Percentiles rank a stretch among this genome's conserved stretches.
phyloP scores from a whole-genome alignment of 2,113 vertebrate genomes.

The Poeciliopsis prolifica region DNA sequence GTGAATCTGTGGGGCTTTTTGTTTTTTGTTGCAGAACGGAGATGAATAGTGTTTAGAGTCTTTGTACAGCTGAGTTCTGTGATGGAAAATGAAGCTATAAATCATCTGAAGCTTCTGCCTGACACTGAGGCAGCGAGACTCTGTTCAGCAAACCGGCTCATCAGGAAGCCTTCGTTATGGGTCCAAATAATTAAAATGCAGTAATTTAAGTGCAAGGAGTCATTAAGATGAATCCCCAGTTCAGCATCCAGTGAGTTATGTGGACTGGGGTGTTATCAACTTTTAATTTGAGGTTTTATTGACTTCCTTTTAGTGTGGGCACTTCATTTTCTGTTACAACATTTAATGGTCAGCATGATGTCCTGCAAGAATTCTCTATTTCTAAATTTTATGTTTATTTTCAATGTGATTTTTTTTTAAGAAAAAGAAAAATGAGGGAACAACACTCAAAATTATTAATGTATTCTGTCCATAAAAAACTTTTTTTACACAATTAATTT shows the following conservation, averaged over 20 bases:
- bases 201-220: background rate
- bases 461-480: no score
- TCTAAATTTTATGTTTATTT: background rate
- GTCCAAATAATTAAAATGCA: slow-evolving; percentile 18
- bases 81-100: slow-evolving; percentile 43
- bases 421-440: no score
- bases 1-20: background rate
- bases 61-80: slow-evolving; percentile 34
- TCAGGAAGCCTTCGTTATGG: slow-evolving; percentile 17
- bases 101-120: slow-evolving; percentile 18
- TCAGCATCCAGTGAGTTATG: background rate
- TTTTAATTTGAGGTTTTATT: background rate
- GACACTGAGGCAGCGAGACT: slow-evolving; percentile 5
- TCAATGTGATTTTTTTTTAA: background rate
- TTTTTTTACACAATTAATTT: no score
- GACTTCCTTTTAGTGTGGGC: slow-evolving; percentile 1
- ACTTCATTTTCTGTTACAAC: background rate
- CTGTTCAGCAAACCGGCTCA: slow-evolving; percentile 14
- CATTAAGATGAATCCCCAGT: background rate
- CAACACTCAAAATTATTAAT: no score
- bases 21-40: slow-evolving; percentile 21
- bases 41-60: slow-evolving; percentile 34
- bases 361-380: background rate
- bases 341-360: background rate
- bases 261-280: background rate